These are phyloP conservation scores for Echinops telfairi DNA, from an alignment of 2,113 vertebrate species.

Conservation along the genomic window DNA sequence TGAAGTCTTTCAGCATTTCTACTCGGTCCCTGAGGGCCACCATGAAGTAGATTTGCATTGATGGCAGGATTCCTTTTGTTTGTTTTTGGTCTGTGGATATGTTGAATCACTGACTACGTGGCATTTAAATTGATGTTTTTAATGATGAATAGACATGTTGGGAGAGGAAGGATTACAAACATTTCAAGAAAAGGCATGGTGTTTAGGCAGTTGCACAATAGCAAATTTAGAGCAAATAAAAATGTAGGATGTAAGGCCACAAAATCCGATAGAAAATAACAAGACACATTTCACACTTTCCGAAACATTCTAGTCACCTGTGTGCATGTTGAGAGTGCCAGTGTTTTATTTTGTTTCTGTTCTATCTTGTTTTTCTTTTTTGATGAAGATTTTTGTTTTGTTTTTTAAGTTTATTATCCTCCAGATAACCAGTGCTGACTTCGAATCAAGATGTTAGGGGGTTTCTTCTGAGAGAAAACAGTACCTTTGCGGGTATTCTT, in stretches of 20 bases:
- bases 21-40: not conserved
- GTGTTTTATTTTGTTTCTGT: slow-evolving; percentile 31
- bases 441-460: not conserved
- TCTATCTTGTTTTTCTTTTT: not conserved
- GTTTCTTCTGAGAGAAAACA: slow-evolving; percentile 29
- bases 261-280: not conserved
- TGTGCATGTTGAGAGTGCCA: not conserved
- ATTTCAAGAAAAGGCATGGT: slow-evolving; percentile 37
- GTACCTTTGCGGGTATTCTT: not conserved
- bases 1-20: not conserved
- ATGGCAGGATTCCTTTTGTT: no score
- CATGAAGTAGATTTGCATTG: not conserved
- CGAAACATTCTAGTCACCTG: not conserved
- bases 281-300: not conserved
- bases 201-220: not conserved
- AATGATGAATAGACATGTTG: not conserved
- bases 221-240: not conserved
- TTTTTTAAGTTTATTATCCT: slow-evolving; percentile 27
- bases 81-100: not conserved
- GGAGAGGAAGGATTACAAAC: not conserved
- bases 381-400: not conserved
- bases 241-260: not conserved
- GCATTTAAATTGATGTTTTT: slow-evolving; percentile 35
- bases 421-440: not conserved
- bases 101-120: not conserved